Evolutionary conservation across 2,113 vertebrate species (phyloP).

Genomic region (Centrocercus urophasianus): DNA sequence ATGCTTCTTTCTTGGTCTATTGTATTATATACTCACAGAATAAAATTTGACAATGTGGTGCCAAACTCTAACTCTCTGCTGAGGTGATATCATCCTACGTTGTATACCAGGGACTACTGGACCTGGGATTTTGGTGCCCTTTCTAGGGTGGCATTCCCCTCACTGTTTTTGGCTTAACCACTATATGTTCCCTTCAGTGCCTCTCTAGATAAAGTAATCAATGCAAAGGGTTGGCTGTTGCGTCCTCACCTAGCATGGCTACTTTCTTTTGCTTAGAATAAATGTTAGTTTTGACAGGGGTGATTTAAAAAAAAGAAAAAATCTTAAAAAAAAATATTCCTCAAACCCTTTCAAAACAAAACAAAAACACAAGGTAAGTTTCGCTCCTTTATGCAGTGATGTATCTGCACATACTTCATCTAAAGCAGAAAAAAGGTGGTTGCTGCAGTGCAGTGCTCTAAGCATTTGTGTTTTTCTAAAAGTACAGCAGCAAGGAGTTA

Average conservation of each 20-base stretch:
- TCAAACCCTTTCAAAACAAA: neutral
- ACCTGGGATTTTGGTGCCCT: neutral
- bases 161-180: conserved; percentile 1
- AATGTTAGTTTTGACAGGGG: conserved; percentile 31
- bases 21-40: conserved; percentile 17
- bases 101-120: neutral
- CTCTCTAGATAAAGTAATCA: conserved; percentile 4
- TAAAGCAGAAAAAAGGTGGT: neutral
- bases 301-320: too few relatives aligned
- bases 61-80: neutral
- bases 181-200: neutral
- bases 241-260: neutral
- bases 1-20: conserved; percentile 20
- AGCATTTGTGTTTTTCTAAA: neutral
- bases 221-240: neutral
- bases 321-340: neutral
- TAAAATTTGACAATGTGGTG: conserved; percentile 27
- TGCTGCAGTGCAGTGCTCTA: neutral
- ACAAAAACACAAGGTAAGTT: neutral
- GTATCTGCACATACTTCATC: neutral
- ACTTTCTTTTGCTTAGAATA: conserved; percentile 12
- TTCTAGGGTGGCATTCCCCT: neutral
- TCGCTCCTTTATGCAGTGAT: neutral
- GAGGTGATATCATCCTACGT: neutral
- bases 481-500: neutral